These are phyloP conservation scores for Nasonovia ribisnigri DNA, from an alignment of 2,888 invertebrate genomes.

Conservation along the genomic window DNA sequence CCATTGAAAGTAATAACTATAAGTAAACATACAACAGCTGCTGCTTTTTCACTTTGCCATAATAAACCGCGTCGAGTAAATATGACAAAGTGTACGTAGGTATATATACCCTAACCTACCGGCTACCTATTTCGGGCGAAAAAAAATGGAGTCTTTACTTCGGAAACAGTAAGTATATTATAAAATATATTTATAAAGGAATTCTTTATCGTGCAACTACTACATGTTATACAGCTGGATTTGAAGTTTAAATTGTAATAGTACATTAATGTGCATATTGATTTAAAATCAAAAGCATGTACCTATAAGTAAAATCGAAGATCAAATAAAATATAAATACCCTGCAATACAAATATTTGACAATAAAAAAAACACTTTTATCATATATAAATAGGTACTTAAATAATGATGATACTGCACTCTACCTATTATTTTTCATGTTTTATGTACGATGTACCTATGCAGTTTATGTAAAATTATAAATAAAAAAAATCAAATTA, in stretches of 20 bases:
- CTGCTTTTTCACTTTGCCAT: conserved; percentile 2
- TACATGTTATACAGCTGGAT: neutral
- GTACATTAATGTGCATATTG: neutral
- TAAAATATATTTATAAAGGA: neutral
- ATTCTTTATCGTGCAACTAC: neutral
- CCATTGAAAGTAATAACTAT: conserved; percentile 51
- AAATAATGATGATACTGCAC: neutral
- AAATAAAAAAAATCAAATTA: neutral
- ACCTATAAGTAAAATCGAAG: neutral
- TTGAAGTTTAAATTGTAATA: neutral
- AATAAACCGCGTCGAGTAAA: neutral
- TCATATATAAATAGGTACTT: neutral
- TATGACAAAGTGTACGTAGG: neutral
- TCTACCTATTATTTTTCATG: neutral
- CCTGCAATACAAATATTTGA: neutral
- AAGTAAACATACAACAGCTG: conserved; percentile 24
- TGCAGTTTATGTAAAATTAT: neutral
- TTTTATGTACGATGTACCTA: neutral
- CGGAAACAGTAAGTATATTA: neutral
- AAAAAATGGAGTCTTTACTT: neutral
- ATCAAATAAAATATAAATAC: neutral
- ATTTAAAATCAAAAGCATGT: neutral
- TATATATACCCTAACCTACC: neutral
- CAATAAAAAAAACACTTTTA: neutral
- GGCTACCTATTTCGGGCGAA: conserved; percentile 8